A percentile compares a stretch with the other conserved stretches of the same genome.
Conservation (phyloP, 2,113 vertebrate genomes). For the Cyprinodon variegatus region DNA sequence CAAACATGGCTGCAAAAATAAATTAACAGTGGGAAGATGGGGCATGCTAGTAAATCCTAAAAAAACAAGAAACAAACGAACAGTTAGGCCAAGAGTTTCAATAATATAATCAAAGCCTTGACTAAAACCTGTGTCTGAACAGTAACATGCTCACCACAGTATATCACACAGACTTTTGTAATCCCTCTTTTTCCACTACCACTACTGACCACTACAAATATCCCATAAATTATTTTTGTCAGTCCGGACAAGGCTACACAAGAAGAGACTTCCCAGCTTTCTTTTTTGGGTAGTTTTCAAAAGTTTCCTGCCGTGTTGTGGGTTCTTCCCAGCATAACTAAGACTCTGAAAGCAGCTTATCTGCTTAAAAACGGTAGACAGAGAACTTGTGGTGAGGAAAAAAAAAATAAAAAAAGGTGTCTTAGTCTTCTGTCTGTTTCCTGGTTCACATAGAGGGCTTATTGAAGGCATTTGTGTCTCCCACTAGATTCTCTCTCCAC, state of each 20-base stretch:
- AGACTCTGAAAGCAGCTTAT: slow-evolving; percentile 78
- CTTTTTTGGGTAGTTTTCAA: slow-evolving; percentile 48
- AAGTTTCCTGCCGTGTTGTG: slow-evolving; percentile 66
- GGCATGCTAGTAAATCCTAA: too few relatives aligned
- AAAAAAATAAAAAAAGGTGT: slow-evolving; percentile 40
- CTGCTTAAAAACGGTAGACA: slow-evolving; percentile 75
- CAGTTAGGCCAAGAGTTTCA: too few relatives aligned
- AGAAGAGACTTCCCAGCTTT: slow-evolving; percentile 48
- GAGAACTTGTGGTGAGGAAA: slow-evolving; percentile 45
- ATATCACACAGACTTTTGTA: slow-evolving; percentile 47
- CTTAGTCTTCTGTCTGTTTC: slow-evolving; percentile 64
- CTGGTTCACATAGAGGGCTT: slow-evolving; percentile 66
- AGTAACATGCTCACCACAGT: slow-evolving; percentile 32
- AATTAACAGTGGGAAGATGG: background rate
- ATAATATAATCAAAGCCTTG: too few relatives aligned
- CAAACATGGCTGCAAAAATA: background rate
- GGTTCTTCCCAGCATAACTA: slow-evolving; percentile 74
- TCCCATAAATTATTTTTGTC: slow-evolving; percentile 67
- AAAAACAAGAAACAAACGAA: too few relatives aligned
- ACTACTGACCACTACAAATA: slow-evolving; percentile 62
- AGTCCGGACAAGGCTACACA: slow-evolving; percentile 59
- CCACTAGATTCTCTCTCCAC: slow-evolving; percentile 36
- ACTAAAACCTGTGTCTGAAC: slow-evolving; percentile 15
- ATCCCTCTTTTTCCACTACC: slow-evolving; percentile 23
- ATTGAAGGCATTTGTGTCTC: slow-evolving; percentile 63